Percentiles rank a stretch among this genome's conserved stretches.
phyloP scores from a whole-genome alignment of 2,888 invertebrate species.

The Microctonus aethiopoides region DNA sequence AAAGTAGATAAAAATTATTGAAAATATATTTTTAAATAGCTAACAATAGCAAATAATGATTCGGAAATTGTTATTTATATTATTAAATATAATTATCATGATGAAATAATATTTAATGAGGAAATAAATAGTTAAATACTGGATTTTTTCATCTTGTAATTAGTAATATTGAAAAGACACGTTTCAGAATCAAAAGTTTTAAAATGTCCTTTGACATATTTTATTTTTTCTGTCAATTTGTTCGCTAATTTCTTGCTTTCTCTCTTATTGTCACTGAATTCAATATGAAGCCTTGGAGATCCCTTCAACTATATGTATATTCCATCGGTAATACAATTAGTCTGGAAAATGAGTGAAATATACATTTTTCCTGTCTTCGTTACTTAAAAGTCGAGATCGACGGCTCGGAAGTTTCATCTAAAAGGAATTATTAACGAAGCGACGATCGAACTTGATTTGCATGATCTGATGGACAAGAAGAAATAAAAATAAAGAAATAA shows the following conservation, averaged over 20 bases:
- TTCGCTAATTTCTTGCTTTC: background rate
- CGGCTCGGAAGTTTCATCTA: slow-evolving; percentile 17
- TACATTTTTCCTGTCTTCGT: background rate
- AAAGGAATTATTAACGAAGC: slow-evolving; percentile 40
- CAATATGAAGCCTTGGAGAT: background rate
- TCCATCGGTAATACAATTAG: slow-evolving; percentile 25
- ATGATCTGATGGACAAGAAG: slow-evolving; percentile 7
- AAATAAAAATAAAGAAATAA: background rate
- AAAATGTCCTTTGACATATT: no score
- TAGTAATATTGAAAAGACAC: slow-evolving; percentile 13
- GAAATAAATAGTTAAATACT: no score
- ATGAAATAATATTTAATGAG: no score
- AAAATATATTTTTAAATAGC: background rate
- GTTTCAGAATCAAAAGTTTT: slow-evolving; percentile 10
- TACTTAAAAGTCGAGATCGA: slow-evolving; percentile 4
- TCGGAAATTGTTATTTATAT: no score
- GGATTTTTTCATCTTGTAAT: slow-evolving; percentile 1
- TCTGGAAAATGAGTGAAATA: background rate
- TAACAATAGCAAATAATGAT: no score
- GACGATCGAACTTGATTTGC: slow-evolving; percentile 33
- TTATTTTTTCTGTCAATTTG: background rate
- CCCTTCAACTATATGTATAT: background rate
- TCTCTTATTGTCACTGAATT: background rate
- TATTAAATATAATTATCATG: no score
- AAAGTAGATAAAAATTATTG: background rate